These are phyloP conservation scores for Anoncus sp. DNA, from an alignment of 2,888 invertebrate genomes.

Conservation along the genomic window DNA sequence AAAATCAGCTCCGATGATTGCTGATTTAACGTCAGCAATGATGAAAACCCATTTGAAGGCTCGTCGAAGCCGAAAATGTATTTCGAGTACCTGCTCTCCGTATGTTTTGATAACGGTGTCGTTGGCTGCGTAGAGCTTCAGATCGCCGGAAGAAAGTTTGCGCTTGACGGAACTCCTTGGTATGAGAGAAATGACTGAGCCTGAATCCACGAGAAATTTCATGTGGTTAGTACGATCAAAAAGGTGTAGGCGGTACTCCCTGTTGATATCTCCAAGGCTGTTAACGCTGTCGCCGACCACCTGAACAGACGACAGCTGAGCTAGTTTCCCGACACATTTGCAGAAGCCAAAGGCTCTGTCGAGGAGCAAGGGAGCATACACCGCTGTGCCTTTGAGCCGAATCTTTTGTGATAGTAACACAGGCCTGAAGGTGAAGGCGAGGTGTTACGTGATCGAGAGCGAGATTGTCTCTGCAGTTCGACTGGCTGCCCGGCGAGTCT, in stretches of 20 bases:
- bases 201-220: constrained; percentile 49
- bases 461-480: too few relatives aligned
- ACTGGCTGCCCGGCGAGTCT: too few relatives aligned
- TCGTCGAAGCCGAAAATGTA: constrained; percentile 55
- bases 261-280: too few relatives aligned
- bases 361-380: background rate
- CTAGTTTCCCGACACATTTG: constrained; percentile 33
- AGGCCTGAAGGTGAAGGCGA: too few relatives aligned
- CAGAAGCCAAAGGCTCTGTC: background rate
- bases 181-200: constrained; percentile 47
- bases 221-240: constrained; percentile 9
- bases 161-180: too few relatives aligned
- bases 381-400: background rate
- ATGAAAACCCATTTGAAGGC: constrained; percentile 53
- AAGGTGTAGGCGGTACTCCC: constrained; percentile 50
- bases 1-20: constrained; percentile 62
- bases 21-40: constrained; percentile 51
- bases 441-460: too few relatives aligned
- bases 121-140: constrained; percentile 55
- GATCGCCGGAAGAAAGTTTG: too few relatives aligned
- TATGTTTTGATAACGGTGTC: constrained; percentile 50
- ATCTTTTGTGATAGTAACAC: constrained; percentile 5
- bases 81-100: constrained; percentile 22
- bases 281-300: constrained; percentile 43
- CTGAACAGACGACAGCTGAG: constrained; percentile 9